Percentiles rank a stretch among this genome's conserved stretches.
Evolutionary conservation across 2,888 invertebrate genomes (phyloP).

Genomic region (Rhingia campestris): DNA sequence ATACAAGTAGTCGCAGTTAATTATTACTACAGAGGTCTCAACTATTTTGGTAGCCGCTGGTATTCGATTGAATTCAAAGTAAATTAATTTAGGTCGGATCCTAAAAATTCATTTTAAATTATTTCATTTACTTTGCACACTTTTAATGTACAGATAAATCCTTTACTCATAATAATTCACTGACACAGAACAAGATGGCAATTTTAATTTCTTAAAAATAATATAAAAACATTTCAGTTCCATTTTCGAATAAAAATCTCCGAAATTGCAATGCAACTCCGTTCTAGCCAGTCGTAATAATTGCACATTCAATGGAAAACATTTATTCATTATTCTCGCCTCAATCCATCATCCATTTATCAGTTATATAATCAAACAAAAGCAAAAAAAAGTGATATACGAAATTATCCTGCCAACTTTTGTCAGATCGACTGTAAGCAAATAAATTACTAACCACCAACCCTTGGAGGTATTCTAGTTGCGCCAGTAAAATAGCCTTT

Average conservation of each 20-base stretch:
- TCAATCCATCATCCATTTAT: conserved; percentile 38
- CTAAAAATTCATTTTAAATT: no score
- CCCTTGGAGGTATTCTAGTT: conserved; percentile 6
- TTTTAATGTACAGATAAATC: no score
- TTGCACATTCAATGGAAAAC: conserved; percentile 46
- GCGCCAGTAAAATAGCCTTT: not conserved
- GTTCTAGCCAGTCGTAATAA: conserved; percentile 30
- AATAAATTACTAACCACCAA: conserved; percentile 33
- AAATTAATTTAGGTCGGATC: no score
- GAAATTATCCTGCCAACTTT: conserved; percentile 34
- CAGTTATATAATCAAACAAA: conserved; percentile 1
- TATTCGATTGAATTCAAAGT: no score
- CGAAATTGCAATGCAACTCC: not conserved
- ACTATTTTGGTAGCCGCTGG: no score
- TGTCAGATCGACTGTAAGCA: not conserved
- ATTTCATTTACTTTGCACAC: no score
- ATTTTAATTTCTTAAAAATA: no score
- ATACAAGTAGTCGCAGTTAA: no score
- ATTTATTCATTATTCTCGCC: conserved; percentile 65
- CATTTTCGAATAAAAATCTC: not conserved
- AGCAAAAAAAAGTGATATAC: not conserved
- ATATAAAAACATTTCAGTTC: no score
- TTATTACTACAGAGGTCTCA: no score
- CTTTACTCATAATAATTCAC: no score
- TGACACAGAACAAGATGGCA: no score